Evolutionary conservation across 2,797 vertebrate species (phyloP).

Genomic region (Prunella strophiata): DNA sequence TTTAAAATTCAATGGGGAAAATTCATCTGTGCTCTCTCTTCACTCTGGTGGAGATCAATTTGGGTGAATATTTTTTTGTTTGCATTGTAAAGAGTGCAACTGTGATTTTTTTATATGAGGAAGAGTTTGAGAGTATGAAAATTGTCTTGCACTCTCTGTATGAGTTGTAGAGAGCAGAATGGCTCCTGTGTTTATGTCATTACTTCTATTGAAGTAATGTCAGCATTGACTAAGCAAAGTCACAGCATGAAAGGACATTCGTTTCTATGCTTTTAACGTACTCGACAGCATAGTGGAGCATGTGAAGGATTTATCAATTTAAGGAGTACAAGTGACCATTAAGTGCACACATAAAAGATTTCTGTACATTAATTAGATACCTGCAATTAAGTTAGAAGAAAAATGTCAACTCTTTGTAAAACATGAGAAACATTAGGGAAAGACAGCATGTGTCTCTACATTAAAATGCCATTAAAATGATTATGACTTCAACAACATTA

Average conservation of each 20-base stretch:
- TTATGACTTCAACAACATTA: background rate
- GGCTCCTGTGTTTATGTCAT: background rate
- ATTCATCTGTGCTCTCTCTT: background rate
- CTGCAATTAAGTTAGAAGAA: conserved; percentile 16
- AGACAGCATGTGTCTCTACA: conserved; percentile 8
- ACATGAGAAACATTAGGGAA: background rate
- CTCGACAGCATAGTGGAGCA: background rate
- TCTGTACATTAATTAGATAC: conserved; percentile 17
- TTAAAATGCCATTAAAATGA: conserved; percentile 39
- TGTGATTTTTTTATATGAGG: background rate
- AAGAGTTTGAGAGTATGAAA: background rate
- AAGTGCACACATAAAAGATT: background rate
- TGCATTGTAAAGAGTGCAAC: background rate
- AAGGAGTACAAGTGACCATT: background rate
- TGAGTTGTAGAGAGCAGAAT: background rate
- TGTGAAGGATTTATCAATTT: background rate
- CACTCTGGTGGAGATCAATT: background rate
- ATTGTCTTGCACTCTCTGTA: background rate
- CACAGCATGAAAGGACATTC: background rate
- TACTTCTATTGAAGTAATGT: background rate
- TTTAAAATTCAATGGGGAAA: conserved; percentile 10
- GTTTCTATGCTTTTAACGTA: background rate
- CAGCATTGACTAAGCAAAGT: conserved; percentile 11
- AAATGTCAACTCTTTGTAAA: background rate
- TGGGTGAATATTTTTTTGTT: background rate